These are phyloP conservation scores for Plusia festucae DNA, from an alignment of 2,888 invertebrate genomes.

Conservation along the genomic window DNA sequence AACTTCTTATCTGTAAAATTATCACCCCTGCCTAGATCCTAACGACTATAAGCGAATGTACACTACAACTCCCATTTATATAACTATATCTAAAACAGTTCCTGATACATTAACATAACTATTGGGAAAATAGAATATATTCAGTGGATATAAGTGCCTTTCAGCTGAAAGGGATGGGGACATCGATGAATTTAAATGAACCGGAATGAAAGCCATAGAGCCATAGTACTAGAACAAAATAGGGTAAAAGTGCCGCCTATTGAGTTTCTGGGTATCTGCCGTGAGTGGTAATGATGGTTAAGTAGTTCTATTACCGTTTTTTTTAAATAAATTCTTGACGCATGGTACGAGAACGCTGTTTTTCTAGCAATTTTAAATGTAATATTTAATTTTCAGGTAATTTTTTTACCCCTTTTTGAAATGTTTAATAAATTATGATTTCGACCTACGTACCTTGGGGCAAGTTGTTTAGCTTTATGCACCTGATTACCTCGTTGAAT, in stretches of 20 bases:
- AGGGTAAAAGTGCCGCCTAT: conserved; percentile 6
- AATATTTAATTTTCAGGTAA: too few relatives aligned
- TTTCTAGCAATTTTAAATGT: too few relatives aligned
- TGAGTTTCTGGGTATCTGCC: background rate
- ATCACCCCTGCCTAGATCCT: too few relatives aligned
- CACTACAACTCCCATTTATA: background rate
- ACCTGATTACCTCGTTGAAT: too few relatives aligned
- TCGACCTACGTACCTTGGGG: too few relatives aligned
- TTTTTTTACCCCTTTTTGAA: too few relatives aligned
- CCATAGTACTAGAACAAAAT: conserved; percentile 9
- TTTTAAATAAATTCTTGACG: background rate
- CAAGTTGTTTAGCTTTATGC: too few relatives aligned
- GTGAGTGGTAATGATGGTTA: background rate
- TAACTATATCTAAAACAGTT: background rate
- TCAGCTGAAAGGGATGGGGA: conserved; percentile 14
- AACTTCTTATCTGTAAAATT: too few relatives aligned
- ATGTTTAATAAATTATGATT: too few relatives aligned
- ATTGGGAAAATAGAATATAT: conserved; percentile 5
- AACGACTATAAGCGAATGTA: too few relatives aligned
- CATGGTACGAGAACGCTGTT: too few relatives aligned
- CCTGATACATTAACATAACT: background rate
- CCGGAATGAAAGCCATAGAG: conserved; percentile 11
- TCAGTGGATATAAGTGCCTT: conserved; percentile 6
- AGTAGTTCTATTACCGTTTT: background rate
- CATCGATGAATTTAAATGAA: conserved; percentile 28